Base-by-base conservation (phyloP, 2,113 vertebrate species). In the Urocolius indicus region DNA sequence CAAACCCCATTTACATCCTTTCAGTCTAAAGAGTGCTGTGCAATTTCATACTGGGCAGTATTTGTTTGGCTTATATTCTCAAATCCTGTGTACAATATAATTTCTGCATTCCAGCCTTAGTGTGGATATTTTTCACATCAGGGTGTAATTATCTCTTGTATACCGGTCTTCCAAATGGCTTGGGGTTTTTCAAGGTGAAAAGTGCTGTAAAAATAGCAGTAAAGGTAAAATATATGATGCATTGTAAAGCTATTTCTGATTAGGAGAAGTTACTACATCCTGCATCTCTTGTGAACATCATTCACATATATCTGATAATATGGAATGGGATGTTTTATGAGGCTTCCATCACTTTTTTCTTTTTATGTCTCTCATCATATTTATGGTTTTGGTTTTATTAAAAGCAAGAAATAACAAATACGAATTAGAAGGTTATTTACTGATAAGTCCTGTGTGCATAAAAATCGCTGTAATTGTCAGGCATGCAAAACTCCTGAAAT, bases 301-400 rank as follows among this genome's bases (percentile, higher is more conserved):
- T 85, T 91, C 59, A 68, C 22, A 41, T 46, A 11, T 63, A 92
- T 75, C 21, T 68, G 75, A 89, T 30, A 91, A 94, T 87, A 62
- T 32, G 16, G 23, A 93, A 66, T 49, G 8, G 52, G 58, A n/a
- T 80, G 18, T 55, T 90, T 91, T 80, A 52, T 58, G 52, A 94
- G 49, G 21, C 17, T 84, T 86, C 88, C 62, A 63, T 49, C 91
- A 81, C 16, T 52, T 52, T 74, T 32, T 23, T 23, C 32, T 7
- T 12, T 7, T 21, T n/a, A 34, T 51, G 45, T 76, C 80, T 84
- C 19, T 80, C 21, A 34, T 91, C 45, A 24, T 38, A 54, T 43
- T 90, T 63, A 23, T 65, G 78, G 86, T 79, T 93, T 30, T 68
- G 10, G 45, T 55, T 87, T 82, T 41, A 92, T 81, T 93, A 93